Percentiles rank a stretch among this genome's conserved stretches.
These are phyloP conservation scores for Anoplolepis gracilipes DNA, from an alignment of 1,140 invertebrate genomes.

Conservation along the genomic window DNA sequence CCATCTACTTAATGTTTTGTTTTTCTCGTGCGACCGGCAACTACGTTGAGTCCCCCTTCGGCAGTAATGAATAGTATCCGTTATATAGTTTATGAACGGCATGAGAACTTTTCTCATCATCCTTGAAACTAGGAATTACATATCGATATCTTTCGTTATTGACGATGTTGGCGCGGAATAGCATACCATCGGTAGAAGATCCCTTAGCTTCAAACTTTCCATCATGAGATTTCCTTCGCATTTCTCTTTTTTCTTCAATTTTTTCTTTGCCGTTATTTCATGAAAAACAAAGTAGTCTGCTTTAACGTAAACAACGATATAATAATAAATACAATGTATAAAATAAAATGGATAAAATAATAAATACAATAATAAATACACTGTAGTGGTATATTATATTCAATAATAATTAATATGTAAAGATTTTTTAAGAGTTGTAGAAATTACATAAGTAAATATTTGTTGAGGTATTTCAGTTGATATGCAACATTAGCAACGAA, in stretches of 20 bases:
- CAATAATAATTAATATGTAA: constrained; percentile 24
- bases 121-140: constrained; percentile 61
- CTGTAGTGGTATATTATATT: neutral
- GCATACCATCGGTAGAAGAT: constrained; percentile 43
- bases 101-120: constrained; percentile 68
- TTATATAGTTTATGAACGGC: constrained; percentile 62
- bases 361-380: neutral
- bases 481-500: neutral
- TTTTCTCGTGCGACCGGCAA: constrained; percentile 47
- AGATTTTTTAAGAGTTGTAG: neutral
- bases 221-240: constrained; percentile 35
- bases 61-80: constrained; percentile 62
- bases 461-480: neutral
- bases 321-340: neutral
- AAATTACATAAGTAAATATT: neutral
- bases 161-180: constrained; percentile 49
- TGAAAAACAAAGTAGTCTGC: neutral
- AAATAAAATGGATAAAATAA: too few species aligned
- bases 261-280: neutral
- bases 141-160: constrained; percentile 58
- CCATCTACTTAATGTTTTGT: constrained; percentile 60
- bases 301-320: constrained; percentile 31
- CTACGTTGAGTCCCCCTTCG: constrained; percentile 37
- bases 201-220: constrained; percentile 49
- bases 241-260: constrained; percentile 3